Evolutionary conservation across 2,888 invertebrate genomes (phyloP).

Genomic region (Zelleria hepariella): DNA sequence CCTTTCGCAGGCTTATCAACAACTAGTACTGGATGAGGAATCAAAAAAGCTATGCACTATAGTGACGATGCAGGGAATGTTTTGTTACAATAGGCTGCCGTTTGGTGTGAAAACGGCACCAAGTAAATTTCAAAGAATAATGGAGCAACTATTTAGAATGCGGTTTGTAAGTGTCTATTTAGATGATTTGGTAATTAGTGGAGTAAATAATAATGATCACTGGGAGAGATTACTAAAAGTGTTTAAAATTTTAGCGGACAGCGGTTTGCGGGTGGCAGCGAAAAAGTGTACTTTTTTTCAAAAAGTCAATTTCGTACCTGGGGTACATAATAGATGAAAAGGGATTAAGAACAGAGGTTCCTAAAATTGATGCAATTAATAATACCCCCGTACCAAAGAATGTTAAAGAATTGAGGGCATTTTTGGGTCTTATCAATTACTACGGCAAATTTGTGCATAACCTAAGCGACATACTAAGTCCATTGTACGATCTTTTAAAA

Average conservation of each 20-base stretch:
- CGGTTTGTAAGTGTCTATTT: conserved; percentile 8
- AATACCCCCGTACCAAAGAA: conserved; percentile 11
- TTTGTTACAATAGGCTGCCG: conserved; percentile 10
- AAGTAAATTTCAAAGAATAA: conserved; percentile 10
- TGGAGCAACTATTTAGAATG: conserved; percentile 12
- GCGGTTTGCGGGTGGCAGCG: conserved; percentile 8
- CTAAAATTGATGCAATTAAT: conserved; percentile 12
- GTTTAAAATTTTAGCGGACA: conserved; percentile 8
- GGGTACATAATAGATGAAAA: conserved; percentile 15
- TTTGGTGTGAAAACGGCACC: conserved; percentile 10
- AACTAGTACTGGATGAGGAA: conserved; percentile 5
- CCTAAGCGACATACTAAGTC: conserved; percentile 12
- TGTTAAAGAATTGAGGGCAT: conserved; percentile 14
- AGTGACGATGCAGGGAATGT: conserved; percentile 7
- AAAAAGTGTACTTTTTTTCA: conserved; percentile 19
- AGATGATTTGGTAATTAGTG: conserved; percentile 9
- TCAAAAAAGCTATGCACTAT: conserved; percentile 9
- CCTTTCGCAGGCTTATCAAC: conserved; percentile 10
- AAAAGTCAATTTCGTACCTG: conserved; percentile 16
- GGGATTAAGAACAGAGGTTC: conserved; percentile 14
- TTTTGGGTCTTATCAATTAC: conserved; percentile 18
- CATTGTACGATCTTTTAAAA: conserved; percentile 15
- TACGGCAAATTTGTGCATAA: conserved; percentile 18
- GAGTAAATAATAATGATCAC: conserved; percentile 1
- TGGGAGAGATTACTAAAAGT: conserved; percentile 4